A percentile compares a stretch with the other conserved stretches of the same genome.
These are phyloP conservation scores for Drosophila anomalata DNA, from an alignment of 2,888 invertebrate genomes.

Conservation along the genomic window DNA sequence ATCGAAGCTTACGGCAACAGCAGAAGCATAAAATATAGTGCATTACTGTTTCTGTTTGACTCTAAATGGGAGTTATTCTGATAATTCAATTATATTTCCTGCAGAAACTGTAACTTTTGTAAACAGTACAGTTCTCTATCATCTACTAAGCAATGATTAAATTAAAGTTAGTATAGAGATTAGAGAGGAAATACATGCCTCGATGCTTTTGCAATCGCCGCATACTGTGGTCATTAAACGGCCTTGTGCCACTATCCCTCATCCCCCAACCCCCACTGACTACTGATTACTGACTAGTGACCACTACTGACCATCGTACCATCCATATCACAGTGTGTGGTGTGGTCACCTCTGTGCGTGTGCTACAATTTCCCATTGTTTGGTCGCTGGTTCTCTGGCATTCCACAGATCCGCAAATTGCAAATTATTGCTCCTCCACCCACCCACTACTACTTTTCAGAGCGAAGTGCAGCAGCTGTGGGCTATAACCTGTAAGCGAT, in stretches of 20 bases:
- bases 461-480: conserved; percentile 38
- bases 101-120: too few relatives aligned
- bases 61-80: not conserved
- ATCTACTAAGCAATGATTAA: not conserved
- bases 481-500: conserved; percentile 20
- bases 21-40: conserved; percentile 8
- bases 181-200: conserved; percentile 46
- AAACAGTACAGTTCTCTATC: too few relatives aligned
- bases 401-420: conserved; percentile 31
- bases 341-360: conserved; percentile 35
- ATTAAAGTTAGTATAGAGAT: not conserved
- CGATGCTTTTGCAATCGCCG: conserved; percentile 1
- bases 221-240: conserved; percentile 67
- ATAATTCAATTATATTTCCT: not conserved
- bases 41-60: conserved; percentile 13
- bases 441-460: too few relatives aligned
- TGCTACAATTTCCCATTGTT: conserved; percentile 29
- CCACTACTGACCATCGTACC: not conserved
- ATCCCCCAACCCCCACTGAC: not conserved
- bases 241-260: conserved; percentile 64
- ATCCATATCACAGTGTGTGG: conserved; percentile 4
- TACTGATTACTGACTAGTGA: not conserved
- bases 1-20: conserved; percentile 39
- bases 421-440: conserved; percentile 12
- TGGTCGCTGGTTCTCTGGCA: conserved; percentile 29